phyloP scores from a whole-genome alignment of 37 sponge, comb jelly and placozoan genomes.

The Hexactinellida sp. region DNA sequence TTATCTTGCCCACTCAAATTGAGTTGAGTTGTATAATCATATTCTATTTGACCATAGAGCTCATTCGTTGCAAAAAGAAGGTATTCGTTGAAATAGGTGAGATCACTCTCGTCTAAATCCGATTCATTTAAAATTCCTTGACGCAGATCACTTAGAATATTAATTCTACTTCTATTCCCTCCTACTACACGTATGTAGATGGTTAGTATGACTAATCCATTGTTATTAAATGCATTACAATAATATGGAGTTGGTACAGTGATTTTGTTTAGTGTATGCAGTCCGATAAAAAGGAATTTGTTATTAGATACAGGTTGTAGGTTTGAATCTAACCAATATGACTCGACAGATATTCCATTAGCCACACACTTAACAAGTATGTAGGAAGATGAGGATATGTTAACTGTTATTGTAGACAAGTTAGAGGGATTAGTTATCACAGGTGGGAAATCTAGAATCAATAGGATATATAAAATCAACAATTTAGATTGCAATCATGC shows the following conservation, averaged over 20 bases:
- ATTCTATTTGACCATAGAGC: background rate
- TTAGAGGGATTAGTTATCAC: background rate
- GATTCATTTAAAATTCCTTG: background rate
- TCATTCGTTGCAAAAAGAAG: background rate
- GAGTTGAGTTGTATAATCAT: background rate
- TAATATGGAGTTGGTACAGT: background rate
- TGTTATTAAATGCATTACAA: background rate
- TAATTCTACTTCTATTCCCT: background rate
- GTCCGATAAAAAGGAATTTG: background rate
- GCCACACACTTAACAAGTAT: background rate
- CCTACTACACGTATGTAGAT: background rate
- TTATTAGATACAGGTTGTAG: background rate
- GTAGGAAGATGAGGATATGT: background rate
- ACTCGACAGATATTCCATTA: background rate
- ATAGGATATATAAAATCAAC: no score
- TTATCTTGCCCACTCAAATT: background rate
- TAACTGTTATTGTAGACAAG: background rate
- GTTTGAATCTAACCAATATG: background rate
- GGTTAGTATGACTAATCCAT: background rate
- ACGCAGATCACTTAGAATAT: background rate
- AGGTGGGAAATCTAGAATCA: background rate
- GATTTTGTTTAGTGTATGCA: background rate
- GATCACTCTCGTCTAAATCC: background rate
- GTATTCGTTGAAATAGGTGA: background rate
- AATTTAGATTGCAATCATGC: no score